Evolutionary conservation across 1,140 invertebrate genomes (phyloP), one percentile per base, ranked within the genome.

Genomic region (Drosophila teissieri): DNA sequence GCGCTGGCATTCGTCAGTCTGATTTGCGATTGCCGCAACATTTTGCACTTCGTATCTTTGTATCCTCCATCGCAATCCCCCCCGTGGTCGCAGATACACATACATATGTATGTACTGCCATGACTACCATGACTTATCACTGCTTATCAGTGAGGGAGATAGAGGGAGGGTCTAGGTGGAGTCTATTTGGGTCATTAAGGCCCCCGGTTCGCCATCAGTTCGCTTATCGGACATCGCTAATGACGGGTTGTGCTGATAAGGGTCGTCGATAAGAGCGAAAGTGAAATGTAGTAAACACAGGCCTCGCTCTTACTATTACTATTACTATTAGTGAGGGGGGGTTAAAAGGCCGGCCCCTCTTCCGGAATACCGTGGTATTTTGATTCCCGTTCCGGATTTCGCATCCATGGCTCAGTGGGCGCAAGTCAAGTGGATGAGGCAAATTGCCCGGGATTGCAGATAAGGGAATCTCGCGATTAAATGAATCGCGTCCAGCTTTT

Each of bases 151-250:
- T 31, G 17, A 34, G 37, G 22, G 17, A 34, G 44, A 54, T 67
- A 27, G 31, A 27, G 31, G 27, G 11, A 4, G 17, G 45, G 55
- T 57, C 36, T 58, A 24, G 11, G 22, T 39, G 11, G 17, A 11
- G 56, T 58, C 49, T 51, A 17, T 75, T 49, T 75, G 73, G 73
- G 73, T 75, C 73, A 76, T 76, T 75, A 68, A 53, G 55, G 17
- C 55, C 67, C 37, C 53, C 44, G 12, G 1, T 14, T 40, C 17
- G 7, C 11, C 36, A 37, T 19, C 63, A 22, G 5, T 11, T 8
- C n/a, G 2, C 44, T 74, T 74, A 73, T 74, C 72, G 22, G 69
- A 62, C 70, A 55, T 12, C 3, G 27, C 37, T 53, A 73, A 53
- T 73, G 55, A 40, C 67, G 27, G 27, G 36, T 11, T 49, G 24